phyloP scores from a whole-genome alignment of 2,113 vertebrate genomes.

The Stigmatopora nigra region DNA sequence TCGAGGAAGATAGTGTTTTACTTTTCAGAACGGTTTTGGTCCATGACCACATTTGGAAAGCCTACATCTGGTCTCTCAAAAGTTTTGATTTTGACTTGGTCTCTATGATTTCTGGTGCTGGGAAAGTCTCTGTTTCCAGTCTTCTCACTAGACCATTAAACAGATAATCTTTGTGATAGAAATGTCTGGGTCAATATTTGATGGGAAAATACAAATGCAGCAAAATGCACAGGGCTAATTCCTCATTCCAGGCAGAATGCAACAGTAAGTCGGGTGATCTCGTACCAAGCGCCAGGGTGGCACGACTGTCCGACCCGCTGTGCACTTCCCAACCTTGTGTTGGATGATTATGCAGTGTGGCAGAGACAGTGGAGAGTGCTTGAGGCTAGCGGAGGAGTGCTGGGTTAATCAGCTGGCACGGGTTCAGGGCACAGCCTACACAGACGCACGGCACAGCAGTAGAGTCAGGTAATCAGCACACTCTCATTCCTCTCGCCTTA shows the following conservation, averaged over 20 bases:
- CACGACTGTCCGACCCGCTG: slow-evolving; percentile 39
- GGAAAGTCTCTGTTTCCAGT: not conserved
- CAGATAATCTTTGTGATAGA: slow-evolving; percentile 33
- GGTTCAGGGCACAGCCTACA: slow-evolving; percentile 84
- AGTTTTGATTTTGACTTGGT: no score
- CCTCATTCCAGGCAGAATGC: slow-evolving; percentile 43
- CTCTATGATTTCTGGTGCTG: no score
- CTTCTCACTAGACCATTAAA: no score
- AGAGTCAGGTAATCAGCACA: slow-evolving; percentile 81
- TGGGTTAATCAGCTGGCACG: slow-evolving; percentile 82
- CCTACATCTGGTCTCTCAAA: no score
- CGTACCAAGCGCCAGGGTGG: slow-evolving; percentile 58
- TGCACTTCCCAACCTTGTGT: slow-evolving; percentile 46
- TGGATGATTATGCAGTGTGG: slow-evolving; percentile 59
- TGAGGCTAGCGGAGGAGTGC: slow-evolving; percentile 74
- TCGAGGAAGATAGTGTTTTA: slow-evolving; percentile 26
- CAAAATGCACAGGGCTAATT: slow-evolving; percentile 37
- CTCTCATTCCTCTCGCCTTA: slow-evolving; percentile 57
- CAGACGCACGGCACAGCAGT: slow-evolving; percentile 81
- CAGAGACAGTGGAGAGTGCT: slow-evolving; percentile 66
- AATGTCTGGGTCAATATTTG: not conserved
- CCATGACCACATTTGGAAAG: no score
- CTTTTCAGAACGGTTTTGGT: no score
- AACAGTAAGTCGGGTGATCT: slow-evolving; percentile 42
- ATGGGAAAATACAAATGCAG: not conserved